These are phyloP conservation scores for Trachemys scripta DNA, from an alignment of 2,113 vertebrate species.

Conservation along the genomic window DNA sequence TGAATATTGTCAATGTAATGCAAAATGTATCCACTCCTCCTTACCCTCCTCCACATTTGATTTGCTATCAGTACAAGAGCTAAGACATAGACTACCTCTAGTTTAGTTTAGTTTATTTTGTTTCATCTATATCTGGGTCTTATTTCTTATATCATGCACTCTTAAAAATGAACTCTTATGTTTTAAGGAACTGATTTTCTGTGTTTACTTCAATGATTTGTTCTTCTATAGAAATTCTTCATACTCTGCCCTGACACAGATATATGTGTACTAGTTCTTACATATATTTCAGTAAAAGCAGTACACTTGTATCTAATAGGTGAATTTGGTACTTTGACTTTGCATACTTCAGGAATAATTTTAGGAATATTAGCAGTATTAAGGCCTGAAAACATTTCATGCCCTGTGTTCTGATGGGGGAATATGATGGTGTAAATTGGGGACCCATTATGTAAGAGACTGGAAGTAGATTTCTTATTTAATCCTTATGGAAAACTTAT, in stretches of 20 bases:
- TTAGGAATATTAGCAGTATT: constrained; percentile 42
- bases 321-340: constrained; percentile 66
- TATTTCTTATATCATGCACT: background rate
- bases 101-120: background rate
- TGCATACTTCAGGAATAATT: constrained; percentile 40
- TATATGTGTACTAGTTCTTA: constrained; percentile 39
- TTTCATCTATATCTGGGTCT: background rate
- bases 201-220: constrained; percentile 34
- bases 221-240: constrained; percentile 54
- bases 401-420: background rate
- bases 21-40: background rate
- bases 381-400: constrained; percentile 49
- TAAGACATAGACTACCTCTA: background rate
- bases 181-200: background rate
- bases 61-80: background rate
- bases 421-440: constrained; percentile 15
- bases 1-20: background rate
- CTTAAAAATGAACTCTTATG: background rate
- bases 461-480: constrained; percentile 45
- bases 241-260: constrained; percentile 52
- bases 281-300: constrained; percentile 55
- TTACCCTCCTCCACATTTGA: background rate
- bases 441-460: constrained; percentile 18
- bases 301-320: constrained; percentile 60
- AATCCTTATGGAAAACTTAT: constrained; percentile 23